Conservation (phyloP, 2,113 vertebrate genomes). For the Stomatorhinus ivindoensis region DNA sequence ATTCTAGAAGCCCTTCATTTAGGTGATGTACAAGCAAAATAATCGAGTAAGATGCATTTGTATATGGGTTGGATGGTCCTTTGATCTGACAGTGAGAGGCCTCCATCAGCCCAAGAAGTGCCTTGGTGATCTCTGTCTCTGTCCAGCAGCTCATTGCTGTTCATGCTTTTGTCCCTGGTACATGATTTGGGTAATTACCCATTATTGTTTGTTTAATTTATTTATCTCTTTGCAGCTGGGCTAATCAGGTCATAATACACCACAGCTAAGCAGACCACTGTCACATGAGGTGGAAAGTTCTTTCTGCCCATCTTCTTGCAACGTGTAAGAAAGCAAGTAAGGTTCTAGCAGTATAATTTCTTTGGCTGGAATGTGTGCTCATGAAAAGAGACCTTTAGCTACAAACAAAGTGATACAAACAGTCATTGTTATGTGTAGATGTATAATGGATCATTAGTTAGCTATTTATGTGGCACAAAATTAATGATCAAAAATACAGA, state of each 20-base stretch:
- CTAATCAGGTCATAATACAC: neutral
- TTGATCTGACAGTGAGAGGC: slow-evolving; percentile 54
- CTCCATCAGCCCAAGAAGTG: slow-evolving; percentile 5
- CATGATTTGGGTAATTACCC: neutral
- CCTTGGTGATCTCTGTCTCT: neutral
- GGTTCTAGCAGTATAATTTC: neutral
- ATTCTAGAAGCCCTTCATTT: slow-evolving; percentile 52
- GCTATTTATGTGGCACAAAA: neutral
- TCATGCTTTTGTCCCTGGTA: neutral
- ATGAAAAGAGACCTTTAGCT: neutral
- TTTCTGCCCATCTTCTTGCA: neutral
- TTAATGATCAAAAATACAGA: neutral
- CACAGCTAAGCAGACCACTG: neutral
- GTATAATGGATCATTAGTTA: neutral
- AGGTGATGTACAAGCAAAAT: slow-evolving; percentile 68
- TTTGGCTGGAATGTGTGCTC: neutral
- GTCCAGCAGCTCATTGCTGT: neutral
- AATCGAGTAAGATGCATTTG: slow-evolving; percentile 65
- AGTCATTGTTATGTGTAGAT: neutral
- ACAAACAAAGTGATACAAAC: neutral
- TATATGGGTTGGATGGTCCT: slow-evolving; percentile 41
- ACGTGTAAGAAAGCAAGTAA: neutral
- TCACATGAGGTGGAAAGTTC: neutral
- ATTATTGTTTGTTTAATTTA: neutral
- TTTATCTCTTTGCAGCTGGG: neutral